These are phyloP conservation scores for Gymnogyps californianus DNA, from an alignment of 2,113 vertebrate species.

Conservation along the genomic window DNA sequence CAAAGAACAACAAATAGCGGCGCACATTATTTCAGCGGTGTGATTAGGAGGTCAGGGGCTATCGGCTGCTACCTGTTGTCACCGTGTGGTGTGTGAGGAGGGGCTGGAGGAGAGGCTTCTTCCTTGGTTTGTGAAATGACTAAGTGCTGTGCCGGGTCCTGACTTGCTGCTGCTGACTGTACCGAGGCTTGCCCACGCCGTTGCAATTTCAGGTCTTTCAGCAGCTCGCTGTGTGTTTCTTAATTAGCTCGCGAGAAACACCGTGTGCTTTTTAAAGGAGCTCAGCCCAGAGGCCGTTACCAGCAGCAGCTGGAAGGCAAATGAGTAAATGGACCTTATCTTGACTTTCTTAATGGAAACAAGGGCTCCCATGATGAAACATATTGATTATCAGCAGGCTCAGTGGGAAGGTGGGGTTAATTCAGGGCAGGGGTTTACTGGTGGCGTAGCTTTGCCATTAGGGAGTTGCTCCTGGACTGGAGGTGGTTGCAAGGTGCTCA, in stretches of 20 bases:
- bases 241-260: not conserved
- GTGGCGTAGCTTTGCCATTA: not conserved
- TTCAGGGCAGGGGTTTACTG: not conserved
- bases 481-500: not conserved
- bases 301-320: not conserved
- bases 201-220: constrained; percentile 21
- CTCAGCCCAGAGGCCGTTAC: not conserved
- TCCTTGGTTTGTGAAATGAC: not conserved
- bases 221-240: not conserved
- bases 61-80: constrained; percentile 38
- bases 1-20: not conserved
- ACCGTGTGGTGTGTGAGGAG: not conserved
- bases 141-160: constrained; percentile 6
- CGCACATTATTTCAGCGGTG: not conserved
- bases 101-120: not conserved
- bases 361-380: not conserved
- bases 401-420: not conserved
- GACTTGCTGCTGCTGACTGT: constrained; percentile 53
- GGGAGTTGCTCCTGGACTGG: not conserved
- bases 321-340: not conserved
- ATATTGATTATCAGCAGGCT: not conserved
- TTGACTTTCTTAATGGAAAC: not conserved
- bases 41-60: constrained; percentile 37
- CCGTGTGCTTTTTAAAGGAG: not conserved
- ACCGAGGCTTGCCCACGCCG: not conserved